Evolutionary conservation across 1,140 invertebrate genomes (phyloP).

Genomic region (Fopius arisanus): DNA sequence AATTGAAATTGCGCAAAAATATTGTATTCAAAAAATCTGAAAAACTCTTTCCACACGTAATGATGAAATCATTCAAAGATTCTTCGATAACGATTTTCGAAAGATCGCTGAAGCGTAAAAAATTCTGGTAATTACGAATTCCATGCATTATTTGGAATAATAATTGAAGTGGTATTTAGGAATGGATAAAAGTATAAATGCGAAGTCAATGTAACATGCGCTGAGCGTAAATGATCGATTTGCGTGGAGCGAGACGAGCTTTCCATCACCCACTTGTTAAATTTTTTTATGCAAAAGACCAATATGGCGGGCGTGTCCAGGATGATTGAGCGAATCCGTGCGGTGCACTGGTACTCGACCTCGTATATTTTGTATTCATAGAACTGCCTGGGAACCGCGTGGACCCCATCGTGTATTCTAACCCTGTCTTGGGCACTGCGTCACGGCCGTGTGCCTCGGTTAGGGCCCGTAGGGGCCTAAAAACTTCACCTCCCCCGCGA

Average conservation of each 20-base stretch:
- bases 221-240: not conserved
- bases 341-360: conserved; percentile 42
- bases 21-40: too few species aligned
- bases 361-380: conserved; percentile 59
- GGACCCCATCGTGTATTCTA: conserved; percentile 21
- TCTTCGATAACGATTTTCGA: too few species aligned
- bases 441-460: not conserved
- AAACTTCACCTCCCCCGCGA: not conserved
- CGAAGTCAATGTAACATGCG: not conserved
- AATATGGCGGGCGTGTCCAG: conserved; percentile 56
- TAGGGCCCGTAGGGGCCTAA: not conserved
- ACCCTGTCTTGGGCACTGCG: not conserved
- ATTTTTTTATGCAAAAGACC: conserved; percentile 48
- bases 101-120: too few species aligned
- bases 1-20: too few species aligned
- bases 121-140: too few species aligned
- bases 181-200: too few species aligned
- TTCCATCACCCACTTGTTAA: not conserved
- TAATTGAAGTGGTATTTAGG: too few species aligned
- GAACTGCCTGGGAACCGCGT: conserved; percentile 53
- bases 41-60: too few species aligned
- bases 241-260: not conserved
- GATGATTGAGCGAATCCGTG: conserved; percentile 52
- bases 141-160: too few species aligned
- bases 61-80: too few species aligned